Conservation (phyloP, 2,797 vertebrate genomes). For the Podarcis siculus region DNA sequence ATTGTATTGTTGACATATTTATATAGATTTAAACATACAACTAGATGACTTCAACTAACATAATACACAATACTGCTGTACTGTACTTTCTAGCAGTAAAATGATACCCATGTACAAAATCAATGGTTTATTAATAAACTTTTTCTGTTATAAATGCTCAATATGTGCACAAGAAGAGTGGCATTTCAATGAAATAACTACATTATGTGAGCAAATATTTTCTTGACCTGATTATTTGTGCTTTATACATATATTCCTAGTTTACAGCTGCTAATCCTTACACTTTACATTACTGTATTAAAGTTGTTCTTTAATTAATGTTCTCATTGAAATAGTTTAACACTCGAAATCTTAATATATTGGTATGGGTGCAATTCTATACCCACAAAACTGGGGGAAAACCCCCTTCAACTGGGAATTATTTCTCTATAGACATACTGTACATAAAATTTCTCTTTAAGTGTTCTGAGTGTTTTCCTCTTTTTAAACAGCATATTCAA, state of each 20-base stretch:
- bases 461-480: background rate
- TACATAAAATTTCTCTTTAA: background rate
- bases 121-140: background rate
- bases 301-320: conserved; percentile 2
- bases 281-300: conserved; percentile 13
- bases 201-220: background rate
- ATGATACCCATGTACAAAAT: background rate
- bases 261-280: background rate
- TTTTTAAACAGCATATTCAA: conserved; percentile 55
- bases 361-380: background rate
- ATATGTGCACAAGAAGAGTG: background rate
- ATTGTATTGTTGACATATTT: background rate
- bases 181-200: conserved; percentile 4
- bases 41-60: background rate
- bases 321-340: conserved; percentile 47
- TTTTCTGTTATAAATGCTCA: conserved; percentile 6
- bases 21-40: background rate
- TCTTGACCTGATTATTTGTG: background rate
- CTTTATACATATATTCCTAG: background rate
- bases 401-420: background rate
- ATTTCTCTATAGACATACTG: background rate
- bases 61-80: background rate
- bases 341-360: background rate
- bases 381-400: background rate
- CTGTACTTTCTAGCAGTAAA: background rate